A percentile compares a stretch with the other conserved stretches of the same genome.
phyloP scores from a whole-genome alignment of 2,888 invertebrate genomes.

The Epistrophe eligans region DNA sequence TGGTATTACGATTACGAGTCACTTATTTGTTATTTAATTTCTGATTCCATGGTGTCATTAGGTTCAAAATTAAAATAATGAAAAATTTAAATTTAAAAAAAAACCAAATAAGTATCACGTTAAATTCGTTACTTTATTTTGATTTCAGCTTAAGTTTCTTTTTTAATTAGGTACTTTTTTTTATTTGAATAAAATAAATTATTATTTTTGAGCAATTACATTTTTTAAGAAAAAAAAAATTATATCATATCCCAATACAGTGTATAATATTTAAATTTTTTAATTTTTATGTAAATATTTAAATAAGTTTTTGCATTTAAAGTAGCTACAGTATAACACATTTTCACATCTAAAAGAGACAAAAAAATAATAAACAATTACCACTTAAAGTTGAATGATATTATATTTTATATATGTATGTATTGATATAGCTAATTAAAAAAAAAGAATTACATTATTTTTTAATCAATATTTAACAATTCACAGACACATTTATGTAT shows the following conservation, averaged over 20 bases:
- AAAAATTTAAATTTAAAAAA: background rate
- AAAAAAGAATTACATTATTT: background rate
- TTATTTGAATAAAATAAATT: slow-evolving; percentile 27
- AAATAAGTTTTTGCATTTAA: slow-evolving; percentile 40
- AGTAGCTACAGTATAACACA: slow-evolving; percentile 60
- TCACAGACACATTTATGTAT: slow-evolving; percentile 36
- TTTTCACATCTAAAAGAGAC: slow-evolving; percentile 44
- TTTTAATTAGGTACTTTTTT: slow-evolving; percentile 17
- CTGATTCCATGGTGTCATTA: too few relatives aligned
- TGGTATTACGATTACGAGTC: too few relatives aligned
- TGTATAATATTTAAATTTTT: slow-evolving; percentile 40
- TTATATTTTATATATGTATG: background rate
- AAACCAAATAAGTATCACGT: slow-evolving; percentile 1
- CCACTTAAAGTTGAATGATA: slow-evolving; percentile 23
- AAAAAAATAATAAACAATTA: slow-evolving; percentile 19
- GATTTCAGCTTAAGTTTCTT: slow-evolving; percentile 18
- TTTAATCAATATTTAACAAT: slow-evolving; percentile 37
- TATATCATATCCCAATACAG: slow-evolving; percentile 41
- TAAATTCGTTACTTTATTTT: slow-evolving; percentile 44
- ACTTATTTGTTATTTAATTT: too few relatives aligned
- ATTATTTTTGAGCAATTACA: slow-evolving; percentile 64
- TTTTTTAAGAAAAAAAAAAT: slow-evolving; percentile 48
- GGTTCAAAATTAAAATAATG: too few relatives aligned
- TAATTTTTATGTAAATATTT: slow-evolving; percentile 24
- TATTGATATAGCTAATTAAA: background rate